These are phyloP conservation scores for Cygnus atratus DNA, from an alignment of 2,113 vertebrate genomes.

Conservation along the genomic window DNA sequence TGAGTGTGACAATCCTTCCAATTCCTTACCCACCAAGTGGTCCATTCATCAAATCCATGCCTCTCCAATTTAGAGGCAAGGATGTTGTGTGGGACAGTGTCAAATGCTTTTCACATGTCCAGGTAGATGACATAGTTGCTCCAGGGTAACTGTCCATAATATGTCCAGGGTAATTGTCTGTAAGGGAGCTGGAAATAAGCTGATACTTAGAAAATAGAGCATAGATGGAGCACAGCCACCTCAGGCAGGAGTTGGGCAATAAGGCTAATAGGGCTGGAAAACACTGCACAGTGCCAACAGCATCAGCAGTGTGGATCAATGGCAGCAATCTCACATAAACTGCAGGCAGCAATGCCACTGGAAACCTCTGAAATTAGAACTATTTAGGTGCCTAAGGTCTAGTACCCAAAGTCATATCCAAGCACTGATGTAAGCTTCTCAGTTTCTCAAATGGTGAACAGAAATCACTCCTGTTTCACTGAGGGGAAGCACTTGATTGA, in stretches of 20 bases:
- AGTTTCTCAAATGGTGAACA: not conserved
- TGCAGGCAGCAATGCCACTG: not conserved
- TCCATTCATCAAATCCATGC: too few species aligned
- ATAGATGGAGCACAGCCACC: not conserved
- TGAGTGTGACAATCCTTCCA: too few species aligned
- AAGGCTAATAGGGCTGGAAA: not conserved
- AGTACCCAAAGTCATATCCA: not conserved
- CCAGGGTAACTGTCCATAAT: not conserved
- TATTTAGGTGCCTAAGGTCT: not conserved
- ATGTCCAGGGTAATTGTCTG: not conserved
- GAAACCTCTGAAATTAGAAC: not conserved
- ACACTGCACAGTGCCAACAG: not conserved
- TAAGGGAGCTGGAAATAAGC: not conserved
- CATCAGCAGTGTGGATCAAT: not conserved
- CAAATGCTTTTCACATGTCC: too few species aligned
- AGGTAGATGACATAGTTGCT: too few species aligned
- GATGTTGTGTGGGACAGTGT: too few species aligned
- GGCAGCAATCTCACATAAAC: not conserved
- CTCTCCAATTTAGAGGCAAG: too few species aligned
- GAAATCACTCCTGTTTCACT: not conserved
- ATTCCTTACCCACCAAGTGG: too few species aligned
- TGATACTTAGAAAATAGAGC: not conserved
- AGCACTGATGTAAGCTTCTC: not conserved
- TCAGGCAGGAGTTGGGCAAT: not conserved
- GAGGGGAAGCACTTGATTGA: not conserved